Base-by-base conservation (phyloP, 1,140 invertebrate species). In the Pseudomyrmex sp. region DNA sequence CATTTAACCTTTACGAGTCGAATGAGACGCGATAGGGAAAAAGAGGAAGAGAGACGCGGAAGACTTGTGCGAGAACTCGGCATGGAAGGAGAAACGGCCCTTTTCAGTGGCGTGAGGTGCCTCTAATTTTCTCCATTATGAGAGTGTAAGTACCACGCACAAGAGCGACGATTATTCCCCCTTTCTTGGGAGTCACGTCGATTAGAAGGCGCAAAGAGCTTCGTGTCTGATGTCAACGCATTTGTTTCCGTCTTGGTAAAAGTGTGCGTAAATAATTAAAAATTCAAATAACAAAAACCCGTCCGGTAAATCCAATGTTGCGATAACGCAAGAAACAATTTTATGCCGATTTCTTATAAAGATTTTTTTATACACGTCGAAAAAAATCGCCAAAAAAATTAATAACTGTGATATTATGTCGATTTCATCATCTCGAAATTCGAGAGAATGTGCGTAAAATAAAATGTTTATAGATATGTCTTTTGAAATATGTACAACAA, bases 1-100 rank as follows among this genome's bases (percentile, higher is more conserved):
- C 83, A 61, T 90, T 90, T 90, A 90, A 90, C 87, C 87, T 90
- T 90, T 90, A 85, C 63, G 82, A 88, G 84, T 69, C 12, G 66
- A 72, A 54, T 56, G 80, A 68, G 44, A 62, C 26, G 68, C 69
- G 69, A 83, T 35, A 69, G 62, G 84, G 65, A 83, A 35, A 72
- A 72, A 72, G 58, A 82, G 62, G 44, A 75, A 70, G 58, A 56
- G 26, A 79, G 72, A 82, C 65, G 65, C 70, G 59, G 83, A 84
- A 84, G 65, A 82, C 59, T 35, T 61, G 56, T 69, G 74, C 50
- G 20, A 61, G 75, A 82, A 61, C 9, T 69, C 73, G 73, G 13
- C 26, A 56, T 58, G 82, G 82, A 85, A 85, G 74, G 46, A 83
- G 68, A 80, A 82, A 48, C 65, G 69, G 56, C 59, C 48, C 56